Percentiles rank a stretch among this genome's conserved stretches.
These are phyloP conservation scores for Polyploca ridens DNA, from an alignment of 2,888 invertebrate genomes.

Conservation along the genomic window DNA sequence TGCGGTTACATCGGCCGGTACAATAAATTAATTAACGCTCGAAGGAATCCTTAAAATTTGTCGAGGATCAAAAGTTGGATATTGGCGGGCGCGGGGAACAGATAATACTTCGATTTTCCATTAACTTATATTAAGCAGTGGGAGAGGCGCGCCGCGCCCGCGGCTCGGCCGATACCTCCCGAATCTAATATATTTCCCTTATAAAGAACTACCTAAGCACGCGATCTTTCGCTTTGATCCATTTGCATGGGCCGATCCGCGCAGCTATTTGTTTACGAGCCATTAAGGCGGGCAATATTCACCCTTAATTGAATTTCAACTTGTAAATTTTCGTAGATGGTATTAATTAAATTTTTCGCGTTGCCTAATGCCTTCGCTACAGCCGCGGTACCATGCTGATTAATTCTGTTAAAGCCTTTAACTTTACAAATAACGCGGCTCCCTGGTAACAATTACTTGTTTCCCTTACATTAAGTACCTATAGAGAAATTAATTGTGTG, in stretches of 20 bases:
- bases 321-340: constrained; percentile 73
- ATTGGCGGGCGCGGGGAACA: constrained; percentile 57
- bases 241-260: constrained; percentile 71
- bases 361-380: constrained; percentile 48
- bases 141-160: constrained; percentile 69
- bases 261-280: constrained; percentile 74
- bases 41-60: constrained; percentile 82
- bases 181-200: constrained; percentile 78
- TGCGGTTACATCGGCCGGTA: constrained; percentile 80
- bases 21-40: constrained; percentile 84
- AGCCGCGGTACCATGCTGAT: constrained; percentile 56
- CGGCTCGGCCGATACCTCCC: constrained; percentile 64
- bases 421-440: constrained; percentile 55
- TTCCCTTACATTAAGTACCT: constrained; percentile 4
- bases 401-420: constrained; percentile 68
- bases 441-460: constrained; percentile 52
- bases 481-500: not conserved
- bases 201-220: constrained; percentile 76
- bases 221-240: constrained; percentile 75
- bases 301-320: constrained; percentile 75
- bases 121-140: constrained; percentile 79
- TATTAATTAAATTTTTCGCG: constrained; percentile 73
- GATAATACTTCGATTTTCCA: constrained; percentile 84
- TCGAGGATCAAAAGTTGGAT: constrained; percentile 80
- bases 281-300: constrained; percentile 70